phyloP scores from a whole-genome alignment of 2,797 vertebrate species.

The Mareca penelope region DNA sequence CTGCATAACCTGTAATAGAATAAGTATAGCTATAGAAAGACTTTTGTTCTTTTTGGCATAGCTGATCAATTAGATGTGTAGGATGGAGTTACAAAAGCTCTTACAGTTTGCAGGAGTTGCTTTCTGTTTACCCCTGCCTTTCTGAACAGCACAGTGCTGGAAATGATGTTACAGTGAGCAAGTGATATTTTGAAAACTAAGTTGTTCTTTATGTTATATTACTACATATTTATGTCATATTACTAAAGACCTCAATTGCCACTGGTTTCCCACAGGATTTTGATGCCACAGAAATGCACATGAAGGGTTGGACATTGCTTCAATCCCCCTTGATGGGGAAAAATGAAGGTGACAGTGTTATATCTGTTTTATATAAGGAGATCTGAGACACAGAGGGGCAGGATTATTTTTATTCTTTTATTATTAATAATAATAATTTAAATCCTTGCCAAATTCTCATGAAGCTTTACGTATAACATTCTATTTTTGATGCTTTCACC shows the following conservation, averaged over 20 bases:
- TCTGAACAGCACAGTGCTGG: background rate
- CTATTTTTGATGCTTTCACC: background rate
- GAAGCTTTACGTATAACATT: background rate
- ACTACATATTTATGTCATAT: background rate
- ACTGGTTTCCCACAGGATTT: slow-evolving; percentile 18
- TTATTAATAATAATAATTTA: background rate
- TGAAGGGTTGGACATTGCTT: background rate
- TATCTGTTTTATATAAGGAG: background rate
- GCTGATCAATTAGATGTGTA: slow-evolving; percentile 56
- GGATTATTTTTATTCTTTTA: background rate
- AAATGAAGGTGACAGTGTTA: background rate
- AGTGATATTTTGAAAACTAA: slow-evolving; percentile 28
- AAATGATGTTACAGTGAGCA: background rate
- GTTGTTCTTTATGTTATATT: background rate
- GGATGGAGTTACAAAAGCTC: slow-evolving; percentile 68
- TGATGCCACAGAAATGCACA: background rate
- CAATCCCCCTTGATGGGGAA: background rate
- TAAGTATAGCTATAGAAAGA: slow-evolving; percentile 51
- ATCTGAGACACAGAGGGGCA: background rate
- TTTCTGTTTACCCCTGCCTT: background rate
- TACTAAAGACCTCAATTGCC: background rate
- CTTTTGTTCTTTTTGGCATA: slow-evolving; percentile 59
- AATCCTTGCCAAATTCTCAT: background rate
- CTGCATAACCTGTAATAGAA: slow-evolving; percentile 63
- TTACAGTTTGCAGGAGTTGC: slow-evolving; percentile 17